Evolutionary conservation across 2,888 invertebrate genomes (phyloP).

Genomic region (Oeneis ivallda): DNA sequence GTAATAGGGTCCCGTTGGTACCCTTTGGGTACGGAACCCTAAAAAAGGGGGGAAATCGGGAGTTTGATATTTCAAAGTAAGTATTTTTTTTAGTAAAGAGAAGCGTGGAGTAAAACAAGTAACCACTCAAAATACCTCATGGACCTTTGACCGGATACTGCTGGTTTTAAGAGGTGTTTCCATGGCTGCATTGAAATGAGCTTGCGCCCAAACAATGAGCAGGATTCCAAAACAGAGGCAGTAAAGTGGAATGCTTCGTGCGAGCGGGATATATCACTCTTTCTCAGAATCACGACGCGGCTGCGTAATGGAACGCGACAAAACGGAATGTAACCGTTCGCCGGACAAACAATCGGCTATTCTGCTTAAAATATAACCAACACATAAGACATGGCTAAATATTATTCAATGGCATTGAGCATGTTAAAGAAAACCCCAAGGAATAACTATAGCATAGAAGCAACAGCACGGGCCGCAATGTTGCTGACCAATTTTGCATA

Average conservation of each 20-base stretch:
- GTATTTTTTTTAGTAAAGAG: no score
- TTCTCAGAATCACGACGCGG: conserved; percentile 74
- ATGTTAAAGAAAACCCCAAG: not conserved
- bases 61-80: no score
- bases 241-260: conserved; percentile 70
- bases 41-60: no score
- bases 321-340: conserved; percentile 70
- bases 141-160: conserved; percentile 64
- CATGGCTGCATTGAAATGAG: conserved; percentile 68
- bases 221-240: conserved; percentile 74
- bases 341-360: conserved; percentile 46
- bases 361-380: conserved; percentile 41
- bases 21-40: no score
- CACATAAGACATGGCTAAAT: conserved; percentile 25
- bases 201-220: conserved; percentile 71
- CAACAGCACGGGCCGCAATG: no score
- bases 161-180: conserved; percentile 54
- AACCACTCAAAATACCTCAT: conserved; percentile 23
- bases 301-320: conserved; percentile 70
- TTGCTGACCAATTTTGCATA: no score
- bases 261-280: conserved; percentile 72
- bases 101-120: conserved; percentile 8
- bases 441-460: not conserved
- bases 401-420: not conserved
- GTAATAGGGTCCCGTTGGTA: no score